A percentile compares a stretch with the other conserved stretches of the same genome.
Evolutionary conservation across 2,113 vertebrate genomes (phyloP).

Genomic region (Nibea coibor): DNA sequence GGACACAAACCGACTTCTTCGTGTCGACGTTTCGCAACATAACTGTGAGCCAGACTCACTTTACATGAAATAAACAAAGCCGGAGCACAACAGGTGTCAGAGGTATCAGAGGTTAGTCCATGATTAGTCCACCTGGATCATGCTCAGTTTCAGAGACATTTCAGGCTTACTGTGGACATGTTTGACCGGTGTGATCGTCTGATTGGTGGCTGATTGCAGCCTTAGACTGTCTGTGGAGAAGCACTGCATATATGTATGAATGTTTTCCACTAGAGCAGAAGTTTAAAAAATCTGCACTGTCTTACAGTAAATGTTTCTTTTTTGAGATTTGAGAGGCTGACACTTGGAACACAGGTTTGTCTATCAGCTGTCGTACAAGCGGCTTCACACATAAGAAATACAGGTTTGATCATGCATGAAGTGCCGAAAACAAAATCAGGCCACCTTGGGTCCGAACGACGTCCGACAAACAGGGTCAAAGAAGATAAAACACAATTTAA

Average conservation of each 20-base stretch:
- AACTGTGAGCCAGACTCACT: too few relatives aligned
- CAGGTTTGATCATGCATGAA: not conserved
- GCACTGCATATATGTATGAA: not conserved
- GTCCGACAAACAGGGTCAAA: not conserved
- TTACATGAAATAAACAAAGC: too few relatives aligned
- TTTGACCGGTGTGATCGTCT: too few relatives aligned
- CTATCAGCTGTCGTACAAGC: not conserved
- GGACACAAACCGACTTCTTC: too few relatives aligned
- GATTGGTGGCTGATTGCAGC: not conserved
- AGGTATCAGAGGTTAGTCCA: too few relatives aligned
- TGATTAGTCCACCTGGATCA: too few relatives aligned
- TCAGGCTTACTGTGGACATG: too few relatives aligned
- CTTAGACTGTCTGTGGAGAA: not conserved
- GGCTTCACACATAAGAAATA: not conserved
- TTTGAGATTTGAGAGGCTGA: not conserved
- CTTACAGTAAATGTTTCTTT: too few relatives aligned
- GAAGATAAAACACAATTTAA: slow-evolving; percentile 28
- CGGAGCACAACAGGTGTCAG: too few relatives aligned
- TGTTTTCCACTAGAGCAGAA: not conserved
- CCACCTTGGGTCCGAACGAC: too few relatives aligned
- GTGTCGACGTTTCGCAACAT: too few relatives aligned
- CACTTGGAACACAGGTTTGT: not conserved
- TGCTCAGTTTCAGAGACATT: too few relatives aligned
- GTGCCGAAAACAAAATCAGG: not conserved
- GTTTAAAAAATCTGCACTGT: not conserved